These are phyloP conservation scores for Eupithecia vulgata DNA, from an alignment of 2,888 invertebrate genomes.

Conservation along the genomic window DNA sequence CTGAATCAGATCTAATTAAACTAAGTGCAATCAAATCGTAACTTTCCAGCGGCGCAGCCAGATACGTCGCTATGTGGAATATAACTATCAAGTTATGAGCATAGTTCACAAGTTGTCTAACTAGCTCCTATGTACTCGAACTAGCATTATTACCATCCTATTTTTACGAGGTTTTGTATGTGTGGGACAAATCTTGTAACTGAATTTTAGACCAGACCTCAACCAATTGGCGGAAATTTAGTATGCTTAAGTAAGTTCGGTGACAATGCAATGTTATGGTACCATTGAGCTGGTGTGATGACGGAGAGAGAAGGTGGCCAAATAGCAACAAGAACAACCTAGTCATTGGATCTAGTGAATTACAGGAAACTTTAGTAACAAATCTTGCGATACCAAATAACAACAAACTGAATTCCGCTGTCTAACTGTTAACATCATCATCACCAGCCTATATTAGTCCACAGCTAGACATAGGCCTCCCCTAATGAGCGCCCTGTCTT, in stretches of 20 bases:
- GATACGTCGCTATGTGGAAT: conserved; percentile 30
- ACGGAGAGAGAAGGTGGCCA: no score
- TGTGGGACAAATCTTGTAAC: no score
- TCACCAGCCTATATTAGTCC: no score
- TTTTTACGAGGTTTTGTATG: background rate
- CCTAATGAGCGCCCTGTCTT: no score
- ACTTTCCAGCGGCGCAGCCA: conserved; percentile 38
- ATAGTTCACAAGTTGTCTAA: conserved; percentile 29
- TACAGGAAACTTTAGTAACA: background rate
- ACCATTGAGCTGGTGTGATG: no score
- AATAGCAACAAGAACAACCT: no score
- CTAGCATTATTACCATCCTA: background rate
- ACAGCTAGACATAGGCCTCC: no score
- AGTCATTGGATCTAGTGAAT: background rate
- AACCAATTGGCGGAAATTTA: no score
- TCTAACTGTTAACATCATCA: no score
- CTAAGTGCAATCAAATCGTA: conserved; percentile 51
- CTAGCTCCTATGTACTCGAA: background rate
- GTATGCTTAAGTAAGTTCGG: no score
- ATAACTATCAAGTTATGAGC: conserved; percentile 44
- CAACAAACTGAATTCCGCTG: background rate
- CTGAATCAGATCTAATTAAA: conserved; percentile 47
- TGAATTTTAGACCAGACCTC: no score
- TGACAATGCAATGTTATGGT: no score
- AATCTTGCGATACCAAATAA: background rate